Evolutionary conservation across 2,888 invertebrate genomes (phyloP).

Genomic region (Noctua janthina): DNA sequence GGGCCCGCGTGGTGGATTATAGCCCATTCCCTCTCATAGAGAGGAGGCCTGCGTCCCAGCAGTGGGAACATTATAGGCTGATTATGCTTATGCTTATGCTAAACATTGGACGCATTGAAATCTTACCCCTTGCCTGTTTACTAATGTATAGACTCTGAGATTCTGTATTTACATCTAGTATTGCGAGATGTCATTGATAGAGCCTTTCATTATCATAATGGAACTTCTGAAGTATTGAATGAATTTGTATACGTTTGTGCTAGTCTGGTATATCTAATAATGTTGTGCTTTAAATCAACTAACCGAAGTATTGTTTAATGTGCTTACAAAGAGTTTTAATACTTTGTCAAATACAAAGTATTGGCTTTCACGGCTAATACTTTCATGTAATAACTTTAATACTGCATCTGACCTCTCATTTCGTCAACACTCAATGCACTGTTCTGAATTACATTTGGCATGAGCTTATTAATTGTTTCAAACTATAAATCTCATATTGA

Average conservation of each 20-base stretch:
- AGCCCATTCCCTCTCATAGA: too few relatives aligned
- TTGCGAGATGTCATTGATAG: constrained; percentile 9
- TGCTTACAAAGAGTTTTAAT: too few relatives aligned
- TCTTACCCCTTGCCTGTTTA: neutral
- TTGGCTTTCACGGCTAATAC: neutral
- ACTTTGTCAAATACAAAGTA: neutral
- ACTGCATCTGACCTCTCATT: neutral
- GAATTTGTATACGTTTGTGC: neutral
- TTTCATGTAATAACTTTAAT: neutral
- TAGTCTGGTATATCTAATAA: neutral
- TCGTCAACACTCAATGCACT: neutral
- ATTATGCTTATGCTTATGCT: too few relatives aligned
- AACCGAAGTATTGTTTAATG: neutral
- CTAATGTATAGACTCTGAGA: constrained; percentile 3
- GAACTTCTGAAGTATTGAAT: neutral
- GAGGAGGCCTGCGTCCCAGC: too few relatives aligned
- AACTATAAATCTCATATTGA: constrained; percentile 38
- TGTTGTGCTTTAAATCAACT: neutral
- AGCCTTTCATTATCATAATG: constrained; percentile 23
- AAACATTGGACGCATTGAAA: constrained; percentile 1
- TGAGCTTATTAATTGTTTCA: constrained; percentile 18
- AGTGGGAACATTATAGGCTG: too few relatives aligned
- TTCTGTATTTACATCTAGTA: constrained; percentile 19
- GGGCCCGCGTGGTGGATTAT: too few relatives aligned
- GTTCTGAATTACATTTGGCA: constrained; percentile 1